Evolutionary conservation across 2,888 invertebrate species (phyloP), one percentile per base, ranked within the genome.

Genomic region (Pheosia gnoma): DNA sequence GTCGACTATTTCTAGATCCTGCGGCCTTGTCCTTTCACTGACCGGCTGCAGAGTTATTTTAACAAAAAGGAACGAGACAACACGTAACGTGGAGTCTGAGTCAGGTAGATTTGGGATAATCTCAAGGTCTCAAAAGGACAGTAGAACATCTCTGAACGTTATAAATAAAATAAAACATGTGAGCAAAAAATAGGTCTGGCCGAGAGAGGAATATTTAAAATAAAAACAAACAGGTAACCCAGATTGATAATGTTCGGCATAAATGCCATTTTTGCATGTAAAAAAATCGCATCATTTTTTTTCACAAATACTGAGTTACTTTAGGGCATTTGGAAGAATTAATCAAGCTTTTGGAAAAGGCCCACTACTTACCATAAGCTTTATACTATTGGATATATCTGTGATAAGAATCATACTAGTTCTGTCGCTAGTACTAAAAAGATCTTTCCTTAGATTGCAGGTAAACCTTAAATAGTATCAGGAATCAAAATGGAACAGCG

Each of bases 71-170:
- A 65, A 61, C 43, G 7, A 63, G 57, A 58, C 56, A 55, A 63
- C 66, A 65, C 54, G 61, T 55, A 13, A 61, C 59, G 65, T 60
- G 25, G 25, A 25, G 25, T 62, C 67, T 68, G 70, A 69, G 66
- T 41, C 75, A 71, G 74, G 71, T 74, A 72, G 62, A 62, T 65
- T 61, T 55, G 43, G 58, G 59, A 54, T 58, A 52, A 47, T 52
- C 45, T 56, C 65, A 70, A 77, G 65, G 63, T 49, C 51, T 55
- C 38, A 38, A 36, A 69, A 75, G 65, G 72, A 45, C 58, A 65
- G 55, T 43, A n/a, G 54, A 38, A 56, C 39, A 56, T 59, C 54
- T 55, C 59, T 57, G 47, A 36, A 59, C 57, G 51, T 38, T 38
- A 39, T 56, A 52, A 49, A 65, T 64, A 56, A 51, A 53, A 55